phyloP scores from a whole-genome alignment of 2,797 vertebrate species.

The Rhynchonycteris naso region DNA sequence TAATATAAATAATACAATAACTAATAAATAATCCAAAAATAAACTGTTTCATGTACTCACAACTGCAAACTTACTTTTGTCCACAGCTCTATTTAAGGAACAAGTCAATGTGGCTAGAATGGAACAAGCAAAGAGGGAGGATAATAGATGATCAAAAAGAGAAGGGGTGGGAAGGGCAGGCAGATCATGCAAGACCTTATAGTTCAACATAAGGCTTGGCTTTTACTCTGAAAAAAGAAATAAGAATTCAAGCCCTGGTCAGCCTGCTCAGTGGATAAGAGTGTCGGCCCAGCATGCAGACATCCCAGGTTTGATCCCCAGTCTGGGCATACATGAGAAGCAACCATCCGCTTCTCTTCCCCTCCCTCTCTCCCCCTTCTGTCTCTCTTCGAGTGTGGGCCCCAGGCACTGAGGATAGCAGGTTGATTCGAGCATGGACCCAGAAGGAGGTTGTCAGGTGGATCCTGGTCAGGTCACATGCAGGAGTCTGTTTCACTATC shows the following conservation, averaged over 20 bases:
- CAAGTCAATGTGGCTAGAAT: not conserved
- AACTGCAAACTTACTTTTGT: not conserved
- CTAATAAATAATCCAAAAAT: not conserved
- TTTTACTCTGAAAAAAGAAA: conserved; percentile 24
- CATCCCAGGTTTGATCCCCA: too few relatives aligned
- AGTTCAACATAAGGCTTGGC: not conserved
- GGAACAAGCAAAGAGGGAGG: not conserved
- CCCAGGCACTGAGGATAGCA: too few relatives aligned
- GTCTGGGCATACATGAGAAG: too few relatives aligned
- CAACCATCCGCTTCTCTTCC: too few relatives aligned
- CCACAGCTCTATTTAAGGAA: not conserved
- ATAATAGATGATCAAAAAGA: not conserved
- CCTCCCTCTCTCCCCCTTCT: too few relatives aligned
- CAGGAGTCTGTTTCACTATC: too few relatives aligned
- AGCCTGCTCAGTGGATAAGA: too few relatives aligned
- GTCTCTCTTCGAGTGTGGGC: too few relatives aligned
- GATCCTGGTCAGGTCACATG: too few relatives aligned
- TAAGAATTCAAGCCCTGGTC: not conserved
- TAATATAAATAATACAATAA: not conserved
- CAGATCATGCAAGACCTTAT: not conserved
- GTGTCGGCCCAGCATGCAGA: too few relatives aligned
- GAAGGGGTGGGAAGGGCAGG: not conserved
- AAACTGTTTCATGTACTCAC: not conserved
- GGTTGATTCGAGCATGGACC: too few relatives aligned
- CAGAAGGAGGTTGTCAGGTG: too few relatives aligned